These are phyloP conservation scores for Salvator merianae DNA, from an alignment of 2,113 vertebrate species.

Conservation along the genomic window DNA sequence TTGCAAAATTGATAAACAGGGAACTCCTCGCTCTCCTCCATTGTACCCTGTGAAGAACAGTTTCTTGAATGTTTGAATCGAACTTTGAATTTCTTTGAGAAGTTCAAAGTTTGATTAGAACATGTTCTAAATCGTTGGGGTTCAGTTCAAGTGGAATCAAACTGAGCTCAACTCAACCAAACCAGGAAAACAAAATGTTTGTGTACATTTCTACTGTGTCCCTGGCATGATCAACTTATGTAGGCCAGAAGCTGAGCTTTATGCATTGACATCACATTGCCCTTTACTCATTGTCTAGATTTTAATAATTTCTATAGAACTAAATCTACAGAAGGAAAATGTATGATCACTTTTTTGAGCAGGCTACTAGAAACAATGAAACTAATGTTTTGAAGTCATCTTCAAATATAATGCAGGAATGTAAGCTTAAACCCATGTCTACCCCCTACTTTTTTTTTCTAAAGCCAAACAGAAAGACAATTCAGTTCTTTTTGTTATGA, in stretches of 20 bases:
- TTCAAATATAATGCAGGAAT: neutral
- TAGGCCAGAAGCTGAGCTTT: neutral
- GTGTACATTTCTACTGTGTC: neutral
- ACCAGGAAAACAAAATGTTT: neutral
- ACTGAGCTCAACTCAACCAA: no score
- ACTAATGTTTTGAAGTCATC: neutral
- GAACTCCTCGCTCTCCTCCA: no score
- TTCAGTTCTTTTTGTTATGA: constrained; percentile 53
- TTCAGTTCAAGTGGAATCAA: no score
- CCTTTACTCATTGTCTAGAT: neutral
- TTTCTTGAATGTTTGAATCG: no score
- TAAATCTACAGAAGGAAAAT: neutral
- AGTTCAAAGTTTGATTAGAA: no score
- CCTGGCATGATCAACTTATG: no score
- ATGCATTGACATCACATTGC: neutral
- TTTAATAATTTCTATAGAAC: neutral
- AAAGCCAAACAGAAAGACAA: constrained; percentile 39
- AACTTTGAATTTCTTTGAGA: no score
- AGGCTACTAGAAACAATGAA: neutral
- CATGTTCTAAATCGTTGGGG: no score
- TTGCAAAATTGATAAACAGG: no score
- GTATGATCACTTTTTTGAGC: neutral
- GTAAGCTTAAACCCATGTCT: constrained; percentile 6
- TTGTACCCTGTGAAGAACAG: no score
- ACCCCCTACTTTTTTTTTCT: constrained; percentile 16